A percentile compares a stretch with the other conserved stretches of the same genome.
These are phyloP conservation scores for Ichneumoninae sp. DNA, from an alignment of 2,888 invertebrate species.

Conservation along the genomic window DNA sequence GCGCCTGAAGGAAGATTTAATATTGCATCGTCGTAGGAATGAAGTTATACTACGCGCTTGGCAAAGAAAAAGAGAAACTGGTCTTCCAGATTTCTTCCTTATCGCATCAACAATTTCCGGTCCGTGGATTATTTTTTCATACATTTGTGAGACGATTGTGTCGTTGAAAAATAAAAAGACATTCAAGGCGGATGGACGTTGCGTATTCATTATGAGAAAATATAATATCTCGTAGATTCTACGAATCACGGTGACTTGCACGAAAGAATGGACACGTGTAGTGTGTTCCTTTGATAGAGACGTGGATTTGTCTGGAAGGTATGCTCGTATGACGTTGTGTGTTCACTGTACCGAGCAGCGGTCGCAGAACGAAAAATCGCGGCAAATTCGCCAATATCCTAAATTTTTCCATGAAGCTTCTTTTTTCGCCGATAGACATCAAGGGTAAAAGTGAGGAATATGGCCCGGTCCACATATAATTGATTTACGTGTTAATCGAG, in stretches of 20 bases:
- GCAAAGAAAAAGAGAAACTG: conserved; percentile 5
- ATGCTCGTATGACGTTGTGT: too few relatives aligned
- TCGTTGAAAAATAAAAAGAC: background rate
- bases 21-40: conserved; percentile 48
- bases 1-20: conserved; percentile 51
- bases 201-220: background rate
- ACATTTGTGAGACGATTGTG: background rate
- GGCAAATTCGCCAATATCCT: too few relatives aligned
- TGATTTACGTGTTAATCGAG: too few relatives aligned
- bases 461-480: too few relatives aligned
- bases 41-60: conserved; percentile 19
- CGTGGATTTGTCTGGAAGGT: too few relatives aligned
- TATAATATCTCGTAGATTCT: background rate
- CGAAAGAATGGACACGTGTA: too few relatives aligned
- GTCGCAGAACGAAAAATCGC: too few relatives aligned
- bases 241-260: background rate
- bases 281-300: too few relatives aligned
- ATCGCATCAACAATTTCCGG: background rate
- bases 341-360: too few relatives aligned
- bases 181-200: background rate
- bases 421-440: too few relatives aligned
- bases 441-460: too few relatives aligned
- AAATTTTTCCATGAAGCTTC: too few relatives aligned
- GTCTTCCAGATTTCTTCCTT: conserved; percentile 14
- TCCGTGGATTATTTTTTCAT: background rate